Conservation (phyloP, 2,113 vertebrate genomes). For the Brachyistius frenatus region DNA sequence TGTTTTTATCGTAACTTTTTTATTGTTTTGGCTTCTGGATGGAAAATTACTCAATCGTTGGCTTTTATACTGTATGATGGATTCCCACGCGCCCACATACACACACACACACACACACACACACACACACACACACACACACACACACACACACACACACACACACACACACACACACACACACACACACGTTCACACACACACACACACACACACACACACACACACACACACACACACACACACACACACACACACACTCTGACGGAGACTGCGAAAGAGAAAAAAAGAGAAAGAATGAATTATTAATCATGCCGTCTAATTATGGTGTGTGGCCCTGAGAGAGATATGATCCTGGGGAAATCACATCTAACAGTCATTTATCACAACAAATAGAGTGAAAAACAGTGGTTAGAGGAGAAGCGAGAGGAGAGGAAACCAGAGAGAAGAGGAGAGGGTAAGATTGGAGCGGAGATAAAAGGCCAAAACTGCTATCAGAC, state of each 20-base stretch:
- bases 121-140: constrained; percentile 17
- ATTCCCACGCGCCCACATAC: constrained; percentile 39
- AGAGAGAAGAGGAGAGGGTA: constrained; percentile 37
- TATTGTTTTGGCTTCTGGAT: constrained; percentile 42
- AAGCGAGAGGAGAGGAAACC: constrained; percentile 33
- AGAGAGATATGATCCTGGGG: constrained; percentile 81
- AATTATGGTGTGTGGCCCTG: constrained; percentile 80
- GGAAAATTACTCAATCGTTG: constrained; percentile 44
- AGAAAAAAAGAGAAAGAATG: constrained; percentile 66
- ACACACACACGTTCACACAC: constrained; percentile 31
- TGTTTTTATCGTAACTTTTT: constrained; percentile 39
- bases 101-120: constrained; percentile 5
- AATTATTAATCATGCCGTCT: constrained; percentile 81
- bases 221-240: constrained; percentile 17
- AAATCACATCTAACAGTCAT: constrained; percentile 82
- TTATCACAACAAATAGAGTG: constrained; percentile 83
- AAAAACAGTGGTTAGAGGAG: constrained; percentile 72
- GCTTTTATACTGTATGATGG: constrained; percentile 45
- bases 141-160: constrained; percentile 33
- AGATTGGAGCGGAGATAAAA: constrained; percentile 46
- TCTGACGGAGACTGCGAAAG: constrained; percentile 43
- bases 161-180: constrained; percentile 4
- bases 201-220: constrained; percentile 3
- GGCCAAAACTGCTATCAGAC: constrained; percentile 50
- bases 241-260: constrained; percentile 32